Evolutionary conservation across 2,888 invertebrate genomes (phyloP).

Genomic region (Neoascia interrupta): DNA sequence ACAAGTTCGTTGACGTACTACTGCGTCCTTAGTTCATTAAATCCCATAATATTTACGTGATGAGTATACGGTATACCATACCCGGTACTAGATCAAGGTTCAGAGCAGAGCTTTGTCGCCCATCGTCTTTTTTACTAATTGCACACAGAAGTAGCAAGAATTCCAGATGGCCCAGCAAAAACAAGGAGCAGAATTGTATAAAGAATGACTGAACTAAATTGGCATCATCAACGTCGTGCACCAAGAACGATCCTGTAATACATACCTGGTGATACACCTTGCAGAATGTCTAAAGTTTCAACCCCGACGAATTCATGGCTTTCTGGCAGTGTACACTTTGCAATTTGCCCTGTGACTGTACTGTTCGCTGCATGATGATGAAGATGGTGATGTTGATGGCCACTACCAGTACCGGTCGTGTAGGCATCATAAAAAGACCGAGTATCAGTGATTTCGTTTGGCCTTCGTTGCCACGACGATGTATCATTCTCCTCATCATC

Average conservation of each 20-base stretch:
- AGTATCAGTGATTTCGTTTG: constrained; percentile 58
- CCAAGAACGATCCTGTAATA: constrained; percentile 27
- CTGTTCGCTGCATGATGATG: constrained; percentile 69
- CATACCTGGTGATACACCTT: constrained; percentile 79
- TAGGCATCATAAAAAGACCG: constrained; percentile 65
- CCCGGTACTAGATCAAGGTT: constrained; percentile 45
- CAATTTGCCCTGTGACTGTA: constrained; percentile 66
- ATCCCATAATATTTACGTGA: constrained; percentile 49
- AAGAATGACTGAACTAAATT: constrained; percentile 37
- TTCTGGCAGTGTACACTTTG: constrained; percentile 63
- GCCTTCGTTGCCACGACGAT: constrained; percentile 61
- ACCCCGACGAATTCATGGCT: constrained; percentile 77
- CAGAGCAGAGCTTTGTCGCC: not conserved
- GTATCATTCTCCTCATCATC: constrained; percentile 46
- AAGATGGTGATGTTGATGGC: constrained; percentile 71
- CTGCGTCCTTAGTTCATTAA: constrained; percentile 49
- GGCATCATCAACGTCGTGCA: constrained; percentile 49
- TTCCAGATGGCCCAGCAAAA: constrained; percentile 10
- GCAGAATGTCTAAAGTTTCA: constrained; percentile 78
- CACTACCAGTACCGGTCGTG: constrained; percentile 65
- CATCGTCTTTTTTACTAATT: constrained; percentile 12
- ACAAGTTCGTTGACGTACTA: constrained; percentile 54
- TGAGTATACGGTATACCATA: constrained; percentile 22
- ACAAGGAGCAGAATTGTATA: constrained; percentile 2
- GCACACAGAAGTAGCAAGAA: constrained; percentile 31